phyloP scores from a whole-genome alignment of 2,888 invertebrate species.

The Mimas tiliae region DNA sequence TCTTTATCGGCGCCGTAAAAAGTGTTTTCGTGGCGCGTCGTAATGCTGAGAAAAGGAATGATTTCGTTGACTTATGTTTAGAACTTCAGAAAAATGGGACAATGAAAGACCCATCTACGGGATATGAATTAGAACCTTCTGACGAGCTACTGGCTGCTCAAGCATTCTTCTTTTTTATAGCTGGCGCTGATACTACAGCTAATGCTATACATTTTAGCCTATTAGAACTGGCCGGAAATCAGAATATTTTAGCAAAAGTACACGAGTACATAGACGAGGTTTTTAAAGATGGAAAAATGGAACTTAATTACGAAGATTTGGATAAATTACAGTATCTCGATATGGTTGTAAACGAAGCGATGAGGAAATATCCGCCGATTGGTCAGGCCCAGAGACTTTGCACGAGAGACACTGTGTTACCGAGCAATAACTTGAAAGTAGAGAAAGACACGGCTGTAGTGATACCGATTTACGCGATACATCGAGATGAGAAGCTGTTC shows the following conservation, averaged over 20 bases:
- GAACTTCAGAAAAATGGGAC: conserved; percentile 59
- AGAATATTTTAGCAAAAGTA: conserved; percentile 57
- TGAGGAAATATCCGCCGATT: conserved; percentile 64
- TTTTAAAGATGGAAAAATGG: conserved; percentile 47
- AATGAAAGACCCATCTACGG: conserved; percentile 55
- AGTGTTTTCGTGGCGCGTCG: conserved; percentile 54
- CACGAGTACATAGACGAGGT: conserved; percentile 67
- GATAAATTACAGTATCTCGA: conserved; percentile 68
- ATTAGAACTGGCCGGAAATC: conserved; percentile 64
- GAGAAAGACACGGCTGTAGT: conserved; percentile 48
- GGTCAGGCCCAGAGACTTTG: conserved; percentile 58
- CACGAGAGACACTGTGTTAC: conserved; percentile 53
- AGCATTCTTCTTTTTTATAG: conserved; percentile 75
- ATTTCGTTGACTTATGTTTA: conserved; percentile 65
- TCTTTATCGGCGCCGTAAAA: conserved; percentile 61
- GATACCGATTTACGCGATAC: conserved; percentile 58
- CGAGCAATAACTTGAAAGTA: conserved; percentile 53
- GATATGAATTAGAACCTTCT: conserved; percentile 55
- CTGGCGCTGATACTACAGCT: conserved; percentile 74
- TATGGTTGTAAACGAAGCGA: conserved; percentile 63
- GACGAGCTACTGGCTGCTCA: conserved; percentile 71
- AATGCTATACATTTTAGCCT: conserved; percentile 65
- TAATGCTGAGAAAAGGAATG: conserved; percentile 46
- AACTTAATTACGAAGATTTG: conserved; percentile 58
- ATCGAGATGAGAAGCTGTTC: conserved; percentile 64